Evolutionary conservation across 1,140 invertebrate species (phyloP), one percentile per base, ranked within the genome.

Genomic region (Heliothis subflexa): DNA sequence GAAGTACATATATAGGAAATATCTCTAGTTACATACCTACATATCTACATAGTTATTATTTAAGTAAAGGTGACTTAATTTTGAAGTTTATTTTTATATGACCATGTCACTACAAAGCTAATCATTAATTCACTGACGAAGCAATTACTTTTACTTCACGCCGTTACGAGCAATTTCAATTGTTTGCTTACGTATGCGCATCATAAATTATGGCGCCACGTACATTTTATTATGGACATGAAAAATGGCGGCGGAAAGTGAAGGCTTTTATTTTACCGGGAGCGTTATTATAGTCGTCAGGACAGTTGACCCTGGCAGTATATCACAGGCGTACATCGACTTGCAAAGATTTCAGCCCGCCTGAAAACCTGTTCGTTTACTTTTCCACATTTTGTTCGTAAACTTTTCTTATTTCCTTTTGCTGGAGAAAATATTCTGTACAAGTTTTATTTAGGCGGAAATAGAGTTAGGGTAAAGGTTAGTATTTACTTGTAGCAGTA

Each of bases 271-370:
- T 75, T 75, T 52, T 52, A 52, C 64, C 47, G 64, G 52, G 66
- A 54, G 72, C 78, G 79, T 73, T 82, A 80, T 82, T 74, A 77
- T 78, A 72, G 79, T 73, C 59, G 78, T 45, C 74, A 78, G 78
- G 64, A 78, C 84, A 79, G 76, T 79, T 82, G 84, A 86, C 85
- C 87, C 82, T 76, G 78, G 77, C 79, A 83, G 82, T 86, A 83
- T 84, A 85, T 87, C 84, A 84, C 78, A 50, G 75, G 80, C 83
- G 82, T 84, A 84, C 83, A 83, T 87, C 79, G 83, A 72, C 75
- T 70, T 54, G 76, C 72, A 76, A 75, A 83, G 83, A 86, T 86
- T 83, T 82, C 73, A 78, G 64, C 70, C 54, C 55, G 76, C 55
- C 59, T 71, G 45, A 59, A 57, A 55, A 25, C 33, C 45, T 59